Conservation (phyloP, 2,888 invertebrate genomes). For the Acanthoscelides obtectus region DNA sequence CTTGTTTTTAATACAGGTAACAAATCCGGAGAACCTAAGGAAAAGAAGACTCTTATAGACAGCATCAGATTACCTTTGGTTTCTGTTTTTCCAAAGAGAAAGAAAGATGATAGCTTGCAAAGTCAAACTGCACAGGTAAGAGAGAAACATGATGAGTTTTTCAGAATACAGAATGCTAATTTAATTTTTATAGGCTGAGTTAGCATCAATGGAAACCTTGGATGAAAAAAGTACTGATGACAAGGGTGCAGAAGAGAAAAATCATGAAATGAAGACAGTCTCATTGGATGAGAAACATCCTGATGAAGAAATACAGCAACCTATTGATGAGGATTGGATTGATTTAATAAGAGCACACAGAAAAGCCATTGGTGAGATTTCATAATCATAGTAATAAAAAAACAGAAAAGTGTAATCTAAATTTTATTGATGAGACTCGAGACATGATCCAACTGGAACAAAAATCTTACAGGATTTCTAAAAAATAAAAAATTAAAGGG, state of each 20-base stretch:
- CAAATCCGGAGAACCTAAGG: constrained; percentile 42
- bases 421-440: too few relatives aligned
- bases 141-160: too few relatives aligned
- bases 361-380: constrained; percentile 58
- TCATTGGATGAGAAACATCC: constrained; percentile 61
- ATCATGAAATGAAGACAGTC: constrained; percentile 58
- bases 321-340: constrained; percentile 46
- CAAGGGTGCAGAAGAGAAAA: constrained; percentile 57
- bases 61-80: constrained; percentile 62
- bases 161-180: too few relatives aligned
- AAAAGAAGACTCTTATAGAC: constrained; percentile 51
- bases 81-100: constrained; percentile 50
- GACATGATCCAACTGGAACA: too few relatives aligned
- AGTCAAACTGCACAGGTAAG: constrained; percentile 44
- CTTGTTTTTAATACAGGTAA: constrained; percentile 25
- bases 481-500: too few relatives aligned
- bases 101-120: constrained; percentile 42
- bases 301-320: constrained; percentile 51
- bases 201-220: constrained; percentile 78
- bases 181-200: constrained; percentile 50
- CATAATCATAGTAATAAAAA: too few relatives aligned
- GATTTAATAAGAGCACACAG: constrained; percentile 62
- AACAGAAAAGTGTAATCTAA: too few relatives aligned
- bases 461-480: too few relatives aligned
- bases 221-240: constrained; percentile 67